Base-by-base conservation (phyloP, 2,888 invertebrate genomes). In the Cerceris rybyensis region DNA sequence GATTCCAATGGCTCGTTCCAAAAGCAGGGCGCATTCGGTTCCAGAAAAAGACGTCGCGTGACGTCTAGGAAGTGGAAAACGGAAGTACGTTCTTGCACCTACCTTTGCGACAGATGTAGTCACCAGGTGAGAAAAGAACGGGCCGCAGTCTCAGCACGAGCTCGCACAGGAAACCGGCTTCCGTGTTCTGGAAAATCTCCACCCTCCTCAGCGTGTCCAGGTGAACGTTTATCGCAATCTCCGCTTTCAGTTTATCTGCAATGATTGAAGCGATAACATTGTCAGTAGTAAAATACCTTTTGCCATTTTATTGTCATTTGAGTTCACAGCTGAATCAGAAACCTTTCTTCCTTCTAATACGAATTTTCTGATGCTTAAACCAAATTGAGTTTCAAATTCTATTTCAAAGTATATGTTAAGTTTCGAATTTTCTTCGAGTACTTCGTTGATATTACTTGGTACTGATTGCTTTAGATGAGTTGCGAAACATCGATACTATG, bases 91-190 rank as follows among this genome's bases (percentile, higher is more conserved):
- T 8, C 14, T 28, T 5, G 2, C 4, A 9, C 81, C 93, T 94
- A 99, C 99, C 99, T 96, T 99, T 99, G 89, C 98, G 96, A 94
- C 99, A 99, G 92, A 99, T 99, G 93, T 98, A 99, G 93, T 99
- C 99, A 74, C 99, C 98, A 41, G 99, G 99, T 87, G 98, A 98
- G 94, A 99, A 99, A 82, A 99, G 95, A 65, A 99, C 98, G 67
- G 99, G 99, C 88, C 98, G 95, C 84, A 99, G 95, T 93, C 98
- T 95, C 82, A 99, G 95, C 88, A 99, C 99, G 90, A 99, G 94
- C 93, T 99, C 99, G 93, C 99, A 98, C 82, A 99, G 95, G 94
- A 99, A 99, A 73, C 99, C 99, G 78, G 99, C 99, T 93, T 99
- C 99, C 66, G 99, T 99, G 93, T 99, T 98, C 94, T 99, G 99